Base-by-base conservation (phyloP, 2,888 invertebrate genomes). In the Amiota communis region DNA sequence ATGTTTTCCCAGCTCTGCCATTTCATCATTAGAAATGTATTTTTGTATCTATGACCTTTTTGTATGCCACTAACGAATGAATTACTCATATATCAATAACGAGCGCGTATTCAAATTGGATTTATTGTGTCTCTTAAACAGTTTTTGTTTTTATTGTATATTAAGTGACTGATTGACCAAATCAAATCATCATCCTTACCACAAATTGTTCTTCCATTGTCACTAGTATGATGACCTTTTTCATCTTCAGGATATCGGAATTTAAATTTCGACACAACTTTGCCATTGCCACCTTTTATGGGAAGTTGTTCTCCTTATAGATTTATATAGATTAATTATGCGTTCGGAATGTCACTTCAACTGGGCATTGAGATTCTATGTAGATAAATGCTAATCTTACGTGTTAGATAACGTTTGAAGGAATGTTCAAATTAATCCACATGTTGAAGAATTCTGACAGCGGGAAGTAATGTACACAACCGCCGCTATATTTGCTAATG, bases 401-500 rank as follows among this genome's bases (percentile, higher is more conserved):
- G 92, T 0, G 96, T 96, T 72, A 99, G 91, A 91, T 99, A 99
- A 13, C 99, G 92, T 57, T 94, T 92, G 47, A 99, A 91, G 89
- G 94, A 93, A 72, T 93, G 91, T 76, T 94, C 93, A 75, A 98
- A 94, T 73, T 93, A 92, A 72, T 95, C 95, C 9, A 93, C 93
- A 86, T 95, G 93, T 79, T 93, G 91, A 95, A 23, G 93, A 91
- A 48, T 93, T 92, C 80, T 93, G 93, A 98, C 86, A 97, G 92
- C 36, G 98, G 98, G 82, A 98, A 95, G 90, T 98, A 97, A 89
- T 98, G 93, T 75, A 99, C 93, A 74, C 95, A 94, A 36, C 99
- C 99, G 36, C 96, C 98, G 77, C 98, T 98, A 91, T 97, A 98
- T 90, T 97, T 96, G 81, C 98, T 96, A 83, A 98, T 95, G 70